Conservation (phyloP, 2,113 vertebrate genomes). For the Recurvirostra avosetta region DNA sequence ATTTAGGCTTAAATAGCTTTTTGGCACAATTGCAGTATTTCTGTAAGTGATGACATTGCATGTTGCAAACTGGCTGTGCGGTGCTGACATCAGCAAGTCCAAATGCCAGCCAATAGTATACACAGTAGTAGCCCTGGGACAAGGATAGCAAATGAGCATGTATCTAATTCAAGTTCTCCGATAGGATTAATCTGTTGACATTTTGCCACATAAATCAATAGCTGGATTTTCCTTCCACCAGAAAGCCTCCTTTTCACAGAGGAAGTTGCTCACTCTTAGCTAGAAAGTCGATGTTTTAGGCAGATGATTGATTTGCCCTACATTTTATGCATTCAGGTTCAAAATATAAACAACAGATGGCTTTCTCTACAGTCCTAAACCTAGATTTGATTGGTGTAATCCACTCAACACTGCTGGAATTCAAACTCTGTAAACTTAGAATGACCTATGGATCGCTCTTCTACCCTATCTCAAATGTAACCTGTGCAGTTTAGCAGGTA, state of each 20-base stretch:
- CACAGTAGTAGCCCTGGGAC: background rate
- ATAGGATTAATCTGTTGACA: slow-evolving; percentile 43
- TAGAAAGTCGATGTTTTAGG: slow-evolving; percentile 31
- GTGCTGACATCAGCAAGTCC: slow-evolving; percentile 31
- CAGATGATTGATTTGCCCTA: slow-evolving; percentile 38
- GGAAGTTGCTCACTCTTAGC: slow-evolving; percentile 10
- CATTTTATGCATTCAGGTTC: slow-evolving; percentile 46
- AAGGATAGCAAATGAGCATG: slow-evolving; percentile 6
- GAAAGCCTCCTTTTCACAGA: slow-evolving; percentile 24
- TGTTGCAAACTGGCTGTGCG: background rate
- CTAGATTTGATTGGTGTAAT: slow-evolving; percentile 78
- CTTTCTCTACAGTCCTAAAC: slow-evolving; percentile 71
- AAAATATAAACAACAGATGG: slow-evolving; percentile 81
- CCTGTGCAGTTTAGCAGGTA: background rate
- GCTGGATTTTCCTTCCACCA: slow-evolving; percentile 6
- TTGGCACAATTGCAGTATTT: background rate
- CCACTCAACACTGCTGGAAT: slow-evolving; percentile 75
- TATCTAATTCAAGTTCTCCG: slow-evolving; percentile 51
- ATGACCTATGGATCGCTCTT: background rate
- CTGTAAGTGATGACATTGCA: background rate
- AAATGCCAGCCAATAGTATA: background rate
- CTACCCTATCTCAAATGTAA: background rate
- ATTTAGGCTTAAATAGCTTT: background rate
- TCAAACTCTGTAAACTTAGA: slow-evolving; percentile 17
- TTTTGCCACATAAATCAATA: slow-evolving; percentile 59